Evolutionary conservation across 2,888 invertebrate species (phyloP).

Genomic region (Dusona sp.): DNA sequence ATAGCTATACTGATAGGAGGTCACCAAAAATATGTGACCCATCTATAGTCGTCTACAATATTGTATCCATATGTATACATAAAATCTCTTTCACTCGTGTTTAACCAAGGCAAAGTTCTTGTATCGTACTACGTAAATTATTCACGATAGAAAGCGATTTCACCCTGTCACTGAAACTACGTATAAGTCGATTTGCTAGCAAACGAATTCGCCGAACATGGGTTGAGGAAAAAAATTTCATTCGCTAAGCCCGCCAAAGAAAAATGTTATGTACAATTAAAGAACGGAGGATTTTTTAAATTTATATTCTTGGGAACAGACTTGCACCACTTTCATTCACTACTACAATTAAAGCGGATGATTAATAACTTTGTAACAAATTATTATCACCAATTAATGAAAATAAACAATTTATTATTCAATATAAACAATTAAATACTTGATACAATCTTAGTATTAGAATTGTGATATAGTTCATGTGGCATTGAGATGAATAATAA

Average conservation of each 20-base stretch:
- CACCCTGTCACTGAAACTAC: constrained; percentile 33
- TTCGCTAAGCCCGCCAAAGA: no score
- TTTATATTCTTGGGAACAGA: background rate
- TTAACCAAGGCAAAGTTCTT: constrained; percentile 7
- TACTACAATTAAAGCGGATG: background rate
- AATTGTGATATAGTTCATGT: background rate
- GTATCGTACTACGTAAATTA: constrained; percentile 51
- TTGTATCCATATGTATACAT: background rate
- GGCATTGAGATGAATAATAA: background rate
- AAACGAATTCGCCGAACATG: constrained; percentile 18
- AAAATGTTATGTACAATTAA: background rate
- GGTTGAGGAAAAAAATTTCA: background rate
- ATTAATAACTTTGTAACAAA: background rate
- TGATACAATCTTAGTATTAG: background rate
- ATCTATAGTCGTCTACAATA: constrained; percentile 25
- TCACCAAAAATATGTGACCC: constrained; percentile 61
- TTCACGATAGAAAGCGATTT: constrained; percentile 60
- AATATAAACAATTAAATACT: background rate
- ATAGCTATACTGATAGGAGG: constrained; percentile 15
- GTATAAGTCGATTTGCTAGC: background rate
- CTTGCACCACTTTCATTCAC: background rate
- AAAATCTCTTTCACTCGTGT: constrained; percentile 57
- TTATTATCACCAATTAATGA: background rate
- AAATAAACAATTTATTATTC: background rate
- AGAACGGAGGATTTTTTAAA: background rate